phyloP scores from a whole-genome alignment of 1,140 invertebrate species.

The Habropoda laboriosa region DNA sequence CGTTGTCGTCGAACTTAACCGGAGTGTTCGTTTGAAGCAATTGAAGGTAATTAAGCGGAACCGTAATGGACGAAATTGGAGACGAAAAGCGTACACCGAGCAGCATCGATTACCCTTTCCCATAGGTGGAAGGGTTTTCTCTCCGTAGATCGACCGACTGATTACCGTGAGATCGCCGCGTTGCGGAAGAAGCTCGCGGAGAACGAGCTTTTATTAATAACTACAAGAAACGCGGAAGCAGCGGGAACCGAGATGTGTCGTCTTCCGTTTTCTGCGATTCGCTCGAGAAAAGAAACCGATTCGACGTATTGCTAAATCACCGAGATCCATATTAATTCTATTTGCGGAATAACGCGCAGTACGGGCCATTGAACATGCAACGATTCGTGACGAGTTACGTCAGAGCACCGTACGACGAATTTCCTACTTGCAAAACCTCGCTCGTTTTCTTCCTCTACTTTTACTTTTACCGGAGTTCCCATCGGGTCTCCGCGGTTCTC shows the following conservation, averaged over 20 bases:
- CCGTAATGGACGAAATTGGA: neutral
- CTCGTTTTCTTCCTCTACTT: conserved; percentile 9
- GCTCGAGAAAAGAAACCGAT: neutral
- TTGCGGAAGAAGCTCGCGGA: conserved; percentile 9
- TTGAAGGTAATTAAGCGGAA: conserved; percentile 7
- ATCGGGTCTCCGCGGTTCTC: neutral
- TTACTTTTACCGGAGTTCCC: conserved; percentile 35
- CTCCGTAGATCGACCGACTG: conserved; percentile 53
- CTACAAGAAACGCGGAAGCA: conserved; percentile 36
- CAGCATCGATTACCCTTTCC: conserved; percentile 1
- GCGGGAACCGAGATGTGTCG: too few relatives aligned
- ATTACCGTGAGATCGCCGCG: conserved; percentile 50
- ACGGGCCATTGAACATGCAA: neutral
- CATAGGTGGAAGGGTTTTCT: conserved; percentile 1
- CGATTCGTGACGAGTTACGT: conserved; percentile 15
- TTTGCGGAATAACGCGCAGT: neutral
- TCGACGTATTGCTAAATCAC: neutral
- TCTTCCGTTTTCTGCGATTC: neutral
- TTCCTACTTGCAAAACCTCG: conserved; percentile 26
- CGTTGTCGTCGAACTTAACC: neutral
- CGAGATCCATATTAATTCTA: neutral
- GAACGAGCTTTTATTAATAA: conserved; percentile 45
- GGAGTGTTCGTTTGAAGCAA: neutral
- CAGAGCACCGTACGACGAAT: conserved; percentile 31
- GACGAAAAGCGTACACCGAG: neutral